Evolutionary conservation across 1,140 invertebrate species (phyloP).

Genomic region (Goniozus legneri): DNA sequence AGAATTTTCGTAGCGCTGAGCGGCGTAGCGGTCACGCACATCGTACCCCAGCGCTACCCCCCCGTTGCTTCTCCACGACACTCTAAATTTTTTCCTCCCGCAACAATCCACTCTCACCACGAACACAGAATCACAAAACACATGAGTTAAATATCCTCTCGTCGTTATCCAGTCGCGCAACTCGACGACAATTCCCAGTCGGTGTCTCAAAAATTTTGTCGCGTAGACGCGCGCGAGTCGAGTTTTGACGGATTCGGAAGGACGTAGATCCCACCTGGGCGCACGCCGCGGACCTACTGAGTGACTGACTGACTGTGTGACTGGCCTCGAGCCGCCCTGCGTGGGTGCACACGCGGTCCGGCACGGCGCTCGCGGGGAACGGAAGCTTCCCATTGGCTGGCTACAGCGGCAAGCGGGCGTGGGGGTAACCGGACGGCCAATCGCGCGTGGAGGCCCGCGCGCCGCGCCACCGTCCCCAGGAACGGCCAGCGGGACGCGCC

Average conservation of each 20-base stretch:
- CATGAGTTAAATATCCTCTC: too few relatives aligned
- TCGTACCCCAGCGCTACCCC: constrained; percentile 23
- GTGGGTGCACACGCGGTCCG: constrained; percentile 50
- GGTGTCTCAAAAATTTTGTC: not conserved
- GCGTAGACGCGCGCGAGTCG: not conserved
- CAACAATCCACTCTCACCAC: too few relatives aligned
- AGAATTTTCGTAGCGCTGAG: constrained; percentile 46
- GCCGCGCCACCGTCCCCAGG: constrained; percentile 16
- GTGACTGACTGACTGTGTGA: constrained; percentile 37
- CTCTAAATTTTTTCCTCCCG: too few relatives aligned
- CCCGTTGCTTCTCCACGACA: too few relatives aligned
- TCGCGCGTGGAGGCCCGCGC: constrained; percentile 9
- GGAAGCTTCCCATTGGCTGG: constrained; percentile 26
- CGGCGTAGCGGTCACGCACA: constrained; percentile 47
- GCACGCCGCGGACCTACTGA: constrained; percentile 49
- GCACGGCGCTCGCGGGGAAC: constrained; percentile 4
- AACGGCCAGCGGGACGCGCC: constrained; percentile 15
- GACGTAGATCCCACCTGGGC: constrained; percentile 30
- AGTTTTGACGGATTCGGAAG: not conserved
- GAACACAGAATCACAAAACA: too few relatives aligned
- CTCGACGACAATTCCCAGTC: too few relatives aligned
- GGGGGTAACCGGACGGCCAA: constrained; percentile 32
- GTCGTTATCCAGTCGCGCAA: too few relatives aligned
- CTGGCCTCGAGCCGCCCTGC: constrained; percentile 32
- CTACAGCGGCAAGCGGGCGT: constrained; percentile 1